Percentiles rank a stretch among this genome's conserved stretches.
Conservation (phyloP, 2,797 vertebrate genomes). For the Eremophila alpestris region DNA sequence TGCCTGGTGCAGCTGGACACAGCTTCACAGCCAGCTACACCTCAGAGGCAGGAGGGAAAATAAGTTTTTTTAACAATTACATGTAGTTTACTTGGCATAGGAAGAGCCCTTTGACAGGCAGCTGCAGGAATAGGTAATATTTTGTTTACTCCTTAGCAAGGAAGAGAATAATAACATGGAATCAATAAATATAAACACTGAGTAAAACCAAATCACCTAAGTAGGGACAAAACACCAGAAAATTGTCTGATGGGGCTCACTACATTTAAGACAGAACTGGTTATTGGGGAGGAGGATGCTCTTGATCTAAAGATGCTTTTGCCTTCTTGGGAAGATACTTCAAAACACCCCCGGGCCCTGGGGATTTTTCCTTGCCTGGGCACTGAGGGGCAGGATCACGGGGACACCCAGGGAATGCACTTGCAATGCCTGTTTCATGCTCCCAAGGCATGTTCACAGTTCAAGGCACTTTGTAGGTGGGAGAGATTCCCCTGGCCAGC, state of each 20-base stretch:
- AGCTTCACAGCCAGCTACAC: background rate
- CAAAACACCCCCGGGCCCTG: background rate
- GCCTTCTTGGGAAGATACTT: background rate
- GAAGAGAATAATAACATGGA: background rate
- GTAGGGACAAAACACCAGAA: background rate
- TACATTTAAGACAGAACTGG: background rate
- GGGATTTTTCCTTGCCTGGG: background rate
- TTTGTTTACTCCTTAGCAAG: background rate
- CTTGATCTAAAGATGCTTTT: background rate
- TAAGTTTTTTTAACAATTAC: background rate
- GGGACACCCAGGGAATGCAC: background rate
- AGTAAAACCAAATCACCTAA: background rate
- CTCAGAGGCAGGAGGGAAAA: background rate
- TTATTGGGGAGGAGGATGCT: background rate
- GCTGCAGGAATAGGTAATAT: background rate
- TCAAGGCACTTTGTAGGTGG: background rate
- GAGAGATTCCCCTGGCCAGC: background rate
- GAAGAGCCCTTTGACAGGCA: background rate
- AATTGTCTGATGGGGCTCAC: background rate
- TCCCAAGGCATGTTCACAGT: background rate
- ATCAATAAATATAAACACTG: background rate
- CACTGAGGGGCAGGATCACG: background rate
- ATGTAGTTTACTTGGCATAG: background rate
- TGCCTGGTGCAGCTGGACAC: background rate
- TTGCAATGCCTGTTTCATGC: background rate